phyloP scores from a whole-genome alignment of 2,888 invertebrate genomes.

The Phengaris arion region DNA sequence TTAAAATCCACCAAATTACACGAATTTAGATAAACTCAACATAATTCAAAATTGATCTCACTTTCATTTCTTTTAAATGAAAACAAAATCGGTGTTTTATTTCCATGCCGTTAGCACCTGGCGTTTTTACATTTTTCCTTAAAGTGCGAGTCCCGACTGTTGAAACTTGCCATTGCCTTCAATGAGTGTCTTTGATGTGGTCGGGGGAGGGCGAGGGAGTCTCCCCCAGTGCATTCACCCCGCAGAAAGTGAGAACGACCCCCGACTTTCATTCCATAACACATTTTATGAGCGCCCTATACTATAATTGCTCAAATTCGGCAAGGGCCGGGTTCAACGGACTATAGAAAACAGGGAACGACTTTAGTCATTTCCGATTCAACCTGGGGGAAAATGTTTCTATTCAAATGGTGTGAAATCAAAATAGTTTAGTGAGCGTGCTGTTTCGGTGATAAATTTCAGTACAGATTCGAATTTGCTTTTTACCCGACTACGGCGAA shows the following conservation, averaged over 20 bases:
- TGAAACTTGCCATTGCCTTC: constrained; percentile 53
- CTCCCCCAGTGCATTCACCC: constrained; percentile 76
- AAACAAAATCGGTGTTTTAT: background rate
- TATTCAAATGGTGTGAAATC: background rate
- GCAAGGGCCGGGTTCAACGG: constrained; percentile 64
- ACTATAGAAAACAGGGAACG: constrained; percentile 48
- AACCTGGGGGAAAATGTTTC: constrained; percentile 29
- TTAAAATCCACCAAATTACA: background rate
- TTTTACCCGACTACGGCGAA: background rate
- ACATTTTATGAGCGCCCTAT: constrained; percentile 62
- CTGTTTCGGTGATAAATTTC: background rate
- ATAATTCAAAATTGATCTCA: background rate
- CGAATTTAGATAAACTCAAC: background rate
- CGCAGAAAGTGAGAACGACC: constrained; percentile 72
- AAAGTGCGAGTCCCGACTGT: constrained; percentile 35
- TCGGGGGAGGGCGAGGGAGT: constrained; percentile 61
- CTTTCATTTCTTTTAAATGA: background rate
- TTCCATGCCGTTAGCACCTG: background rate
- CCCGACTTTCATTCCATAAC: constrained; percentile 67
- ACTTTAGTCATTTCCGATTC: constrained; percentile 39
- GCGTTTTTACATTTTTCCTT: constrained; percentile 37
- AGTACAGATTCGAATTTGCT: background rate
- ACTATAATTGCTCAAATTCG: constrained; percentile 72
- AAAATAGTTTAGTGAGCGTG: background rate
- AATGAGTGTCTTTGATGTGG: constrained; percentile 70